Conservation (phyloP, 2,888 invertebrate species). For the Venusia cambrica region DNA sequence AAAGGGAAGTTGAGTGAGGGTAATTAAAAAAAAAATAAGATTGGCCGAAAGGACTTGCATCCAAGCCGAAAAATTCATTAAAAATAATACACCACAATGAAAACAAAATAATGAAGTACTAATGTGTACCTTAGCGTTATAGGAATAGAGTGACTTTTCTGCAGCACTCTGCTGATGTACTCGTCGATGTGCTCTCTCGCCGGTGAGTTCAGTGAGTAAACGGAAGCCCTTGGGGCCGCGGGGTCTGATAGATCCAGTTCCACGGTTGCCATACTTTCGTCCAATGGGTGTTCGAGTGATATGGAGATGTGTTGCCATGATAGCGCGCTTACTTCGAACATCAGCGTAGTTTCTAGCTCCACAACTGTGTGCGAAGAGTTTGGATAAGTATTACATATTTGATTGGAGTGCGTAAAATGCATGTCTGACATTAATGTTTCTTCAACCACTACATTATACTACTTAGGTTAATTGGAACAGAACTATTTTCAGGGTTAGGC, state of each 20-base stretch:
- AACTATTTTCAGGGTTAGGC: no score
- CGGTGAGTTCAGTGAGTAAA: constrained; percentile 83
- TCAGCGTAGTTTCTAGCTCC: constrained; percentile 88
- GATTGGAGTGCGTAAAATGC: no score
- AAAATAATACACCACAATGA: no score
- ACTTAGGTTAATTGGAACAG: no score
- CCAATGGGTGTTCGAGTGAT: constrained; percentile 94
- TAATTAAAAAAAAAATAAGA: no score
- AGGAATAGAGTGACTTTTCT: constrained; percentile 95
- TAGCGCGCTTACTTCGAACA: constrained; percentile 95
- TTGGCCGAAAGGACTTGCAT: no score
- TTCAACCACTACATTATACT: no score
- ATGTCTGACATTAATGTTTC: no score
- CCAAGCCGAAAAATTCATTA: no score
- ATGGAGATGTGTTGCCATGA: constrained; percentile 95
- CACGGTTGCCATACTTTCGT: constrained; percentile 95
- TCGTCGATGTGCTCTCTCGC: constrained; percentile 69
- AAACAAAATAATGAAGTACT: no score
- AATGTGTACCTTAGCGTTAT: constrained; percentile 93
- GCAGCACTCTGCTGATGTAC: constrained; percentile 83
- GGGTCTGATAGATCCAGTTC: constrained; percentile 93
- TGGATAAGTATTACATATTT: no score
- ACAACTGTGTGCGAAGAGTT: constrained; percentile 45
- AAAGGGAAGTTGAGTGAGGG: no score
- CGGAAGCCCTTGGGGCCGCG: constrained; percentile 88